Conservation (phyloP, 2,888 invertebrate genomes). For the Hemicrepidius hirtus region DNA sequence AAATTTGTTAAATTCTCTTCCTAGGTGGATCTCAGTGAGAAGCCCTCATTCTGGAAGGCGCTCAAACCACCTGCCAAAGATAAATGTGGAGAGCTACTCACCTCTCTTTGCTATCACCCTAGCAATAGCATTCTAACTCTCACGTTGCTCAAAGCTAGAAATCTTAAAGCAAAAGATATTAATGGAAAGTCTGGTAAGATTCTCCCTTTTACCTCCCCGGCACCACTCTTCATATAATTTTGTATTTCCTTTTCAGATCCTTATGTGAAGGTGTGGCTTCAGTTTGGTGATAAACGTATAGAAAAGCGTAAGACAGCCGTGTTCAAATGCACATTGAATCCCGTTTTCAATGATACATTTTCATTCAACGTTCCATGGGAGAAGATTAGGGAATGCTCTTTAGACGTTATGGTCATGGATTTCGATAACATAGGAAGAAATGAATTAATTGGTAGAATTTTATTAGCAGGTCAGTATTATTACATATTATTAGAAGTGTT, state of each 20-base stretch:
- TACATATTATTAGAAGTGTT: neutral
- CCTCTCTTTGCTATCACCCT: conserved; percentile 96
- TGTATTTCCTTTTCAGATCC: conserved; percentile 83
- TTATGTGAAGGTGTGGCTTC: conserved; percentile 98
- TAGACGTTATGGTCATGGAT: conserved; percentile 97
- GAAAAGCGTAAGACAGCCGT: conserved; percentile 97
- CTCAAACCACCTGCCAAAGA: conserved; percentile 94
- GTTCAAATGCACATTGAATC: conserved; percentile 95
- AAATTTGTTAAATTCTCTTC: conserved; percentile 58
- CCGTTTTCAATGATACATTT: conserved; percentile 97
- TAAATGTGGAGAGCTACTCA: conserved; percentile 93
- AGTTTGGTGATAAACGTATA: conserved; percentile 94
- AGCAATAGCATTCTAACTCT: conserved; percentile 95
- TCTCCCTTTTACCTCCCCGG: conserved; percentile 5
- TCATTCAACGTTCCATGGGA: conserved; percentile 98
- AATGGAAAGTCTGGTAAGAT: conserved; percentile 92
- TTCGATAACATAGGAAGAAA: conserved; percentile 97
- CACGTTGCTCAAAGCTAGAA: conserved; percentile 93
- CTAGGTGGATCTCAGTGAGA: conserved; percentile 93
- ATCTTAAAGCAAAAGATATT: conserved; percentile 96
- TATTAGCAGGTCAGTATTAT: conserved; percentile 85
- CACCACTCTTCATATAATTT: neutral
- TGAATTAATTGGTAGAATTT: conserved; percentile 93
- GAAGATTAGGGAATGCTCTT: conserved; percentile 94
- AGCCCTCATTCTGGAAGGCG: conserved; percentile 96